Percentiles rank a stretch among this genome's conserved stretches.
phyloP scores from a whole-genome alignment of 23 tunicate genomes.

The Oikopleura albicans region DNA sequence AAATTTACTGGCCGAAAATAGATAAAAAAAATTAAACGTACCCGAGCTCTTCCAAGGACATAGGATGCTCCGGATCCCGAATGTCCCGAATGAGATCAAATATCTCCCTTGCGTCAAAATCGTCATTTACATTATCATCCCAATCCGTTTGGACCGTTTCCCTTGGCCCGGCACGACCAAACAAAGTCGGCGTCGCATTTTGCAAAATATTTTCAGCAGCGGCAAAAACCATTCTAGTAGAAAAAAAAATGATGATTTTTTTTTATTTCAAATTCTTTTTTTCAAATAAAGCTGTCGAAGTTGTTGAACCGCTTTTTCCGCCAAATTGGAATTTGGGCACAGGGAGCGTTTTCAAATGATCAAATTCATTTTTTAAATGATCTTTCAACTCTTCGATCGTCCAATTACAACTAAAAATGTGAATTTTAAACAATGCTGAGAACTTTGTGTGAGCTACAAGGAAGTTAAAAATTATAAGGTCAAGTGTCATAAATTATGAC shows the following conservation, averaged over 20 bases:
- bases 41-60: slow-evolving; percentile 56
- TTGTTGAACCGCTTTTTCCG: background rate
- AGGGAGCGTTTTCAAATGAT: background rate
- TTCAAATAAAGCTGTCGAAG: background rate
- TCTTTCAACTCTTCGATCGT: background rate
- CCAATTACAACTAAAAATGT: background rate
- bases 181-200: background rate
- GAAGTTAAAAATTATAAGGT: too few species aligned
- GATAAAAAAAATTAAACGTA: background rate
- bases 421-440: too few species aligned
- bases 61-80: slow-evolving; percentile 88
- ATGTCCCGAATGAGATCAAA: slow-evolving; percentile 86
- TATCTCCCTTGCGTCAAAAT: slow-evolving; percentile 57
- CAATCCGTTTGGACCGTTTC: slow-evolving; percentile 15
- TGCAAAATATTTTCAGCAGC: background rate
- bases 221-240: background rate
- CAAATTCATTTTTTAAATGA: background rate
- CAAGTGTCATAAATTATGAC: too few species aligned
- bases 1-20: background rate
- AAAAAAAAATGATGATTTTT: background rate
- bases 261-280: background rate
- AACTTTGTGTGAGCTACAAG: too few species aligned
- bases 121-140: slow-evolving; percentile 46
- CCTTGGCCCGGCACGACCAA: background rate
- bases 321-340: background rate